These are phyloP conservation scores for Blomia tropicalis DNA, from an alignment of 2,888 invertebrate species.

Conservation along the genomic window DNA sequence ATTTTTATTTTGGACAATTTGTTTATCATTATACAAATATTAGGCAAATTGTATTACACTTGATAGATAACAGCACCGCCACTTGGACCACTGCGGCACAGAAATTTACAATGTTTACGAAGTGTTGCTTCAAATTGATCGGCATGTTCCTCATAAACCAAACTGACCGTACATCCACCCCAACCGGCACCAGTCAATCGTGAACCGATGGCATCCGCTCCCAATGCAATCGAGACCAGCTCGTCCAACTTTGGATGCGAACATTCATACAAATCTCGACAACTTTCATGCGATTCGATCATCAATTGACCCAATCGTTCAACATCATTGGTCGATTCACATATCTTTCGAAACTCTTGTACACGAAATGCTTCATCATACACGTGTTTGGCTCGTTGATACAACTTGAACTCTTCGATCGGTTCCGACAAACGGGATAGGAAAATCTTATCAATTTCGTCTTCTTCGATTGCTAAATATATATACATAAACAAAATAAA, in stretches of 20 bases:
- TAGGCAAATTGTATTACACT: no score
- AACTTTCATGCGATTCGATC: constrained; percentile 71
- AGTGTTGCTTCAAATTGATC: constrained; percentile 51
- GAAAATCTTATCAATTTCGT: constrained; percentile 45
- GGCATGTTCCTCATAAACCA: constrained; percentile 49
- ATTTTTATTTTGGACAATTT: no score
- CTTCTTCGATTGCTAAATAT: constrained; percentile 35
- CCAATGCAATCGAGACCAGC: constrained; percentile 52
- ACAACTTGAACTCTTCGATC: constrained; percentile 45
- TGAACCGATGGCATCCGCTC: constrained; percentile 54
- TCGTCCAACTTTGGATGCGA: constrained; percentile 72
- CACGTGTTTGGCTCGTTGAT: constrained; percentile 53
- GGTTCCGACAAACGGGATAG: constrained; percentile 35
- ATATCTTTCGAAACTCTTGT: constrained; percentile 51
- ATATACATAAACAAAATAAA: constrained; percentile 24
- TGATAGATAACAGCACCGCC: constrained; percentile 35
- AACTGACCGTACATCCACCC: constrained; percentile 89
- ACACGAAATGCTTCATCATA: constrained; percentile 69
- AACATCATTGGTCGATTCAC: constrained; percentile 40
- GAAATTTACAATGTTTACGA: constrained; percentile 51
- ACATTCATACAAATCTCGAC: constrained; percentile 72
- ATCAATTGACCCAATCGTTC: constrained; percentile 59
- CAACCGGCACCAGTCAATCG: constrained; percentile 92
- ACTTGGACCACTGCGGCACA: constrained; percentile 41
- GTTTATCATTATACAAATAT: no score